phyloP scores from a whole-genome alignment of 2,888 invertebrate species.

The Enchytraeus crypticus region DNA sequence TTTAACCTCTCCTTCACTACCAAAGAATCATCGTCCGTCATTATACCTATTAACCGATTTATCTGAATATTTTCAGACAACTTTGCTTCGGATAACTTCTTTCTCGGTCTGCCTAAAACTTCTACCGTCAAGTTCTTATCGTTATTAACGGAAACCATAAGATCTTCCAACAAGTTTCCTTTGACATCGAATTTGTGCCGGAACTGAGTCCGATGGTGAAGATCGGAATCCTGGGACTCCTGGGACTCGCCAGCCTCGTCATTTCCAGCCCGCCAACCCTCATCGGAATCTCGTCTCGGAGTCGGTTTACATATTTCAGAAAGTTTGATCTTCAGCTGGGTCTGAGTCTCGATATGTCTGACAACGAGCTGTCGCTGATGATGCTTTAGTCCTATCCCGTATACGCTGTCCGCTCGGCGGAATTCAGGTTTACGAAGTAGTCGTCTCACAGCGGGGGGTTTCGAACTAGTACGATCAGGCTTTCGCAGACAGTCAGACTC shows the following conservation, averaged over 20 bases:
- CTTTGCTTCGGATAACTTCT: neutral
- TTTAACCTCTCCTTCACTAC: neutral
- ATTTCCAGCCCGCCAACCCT: neutral
- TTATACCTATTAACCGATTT: neutral
- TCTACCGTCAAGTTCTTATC: neutral
- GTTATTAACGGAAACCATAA: neutral
- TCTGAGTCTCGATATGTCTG: slow-evolving; percentile 4
- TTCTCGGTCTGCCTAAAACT: neutral
- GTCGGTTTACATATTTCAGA: neutral
- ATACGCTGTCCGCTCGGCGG: neutral
- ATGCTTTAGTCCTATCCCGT: neutral
- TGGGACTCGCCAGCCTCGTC: neutral
- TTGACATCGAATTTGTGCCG: neutral
- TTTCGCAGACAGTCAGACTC: neutral
- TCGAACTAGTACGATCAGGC: no score
- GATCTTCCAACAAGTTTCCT: neutral
- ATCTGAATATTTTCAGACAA: neutral
- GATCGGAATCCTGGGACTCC: no score
- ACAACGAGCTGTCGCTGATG: slow-evolving; percentile 1
- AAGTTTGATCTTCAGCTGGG: neutral
- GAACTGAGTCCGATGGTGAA: neutral
- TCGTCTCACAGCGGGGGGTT: neutral
- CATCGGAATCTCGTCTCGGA: neutral
- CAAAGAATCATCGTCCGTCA: neutral
- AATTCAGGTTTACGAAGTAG: neutral